phyloP scores from a whole-genome alignment of 2,888 invertebrate genomes.

The Campopleginae sp. region DNA sequence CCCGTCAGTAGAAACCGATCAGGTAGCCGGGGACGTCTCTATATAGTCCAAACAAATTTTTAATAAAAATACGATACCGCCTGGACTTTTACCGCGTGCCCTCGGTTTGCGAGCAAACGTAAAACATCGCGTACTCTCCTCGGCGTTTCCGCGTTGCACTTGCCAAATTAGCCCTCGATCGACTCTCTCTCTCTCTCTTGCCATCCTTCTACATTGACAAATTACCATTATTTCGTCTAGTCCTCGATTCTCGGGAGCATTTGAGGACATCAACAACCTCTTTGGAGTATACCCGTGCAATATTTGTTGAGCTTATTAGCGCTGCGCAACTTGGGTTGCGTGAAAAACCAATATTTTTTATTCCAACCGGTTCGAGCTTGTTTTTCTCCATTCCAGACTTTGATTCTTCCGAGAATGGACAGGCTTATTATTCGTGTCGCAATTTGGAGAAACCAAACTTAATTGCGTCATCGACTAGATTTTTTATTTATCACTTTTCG shows the following conservation, averaged over 20 bases:
- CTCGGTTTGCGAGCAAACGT: too few species aligned
- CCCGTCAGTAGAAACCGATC: too few species aligned
- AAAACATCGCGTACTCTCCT: too few species aligned
- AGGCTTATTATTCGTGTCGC: too few species aligned
- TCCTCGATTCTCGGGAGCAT: background rate
- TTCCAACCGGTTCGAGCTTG: background rate
- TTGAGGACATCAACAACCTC: background rate
- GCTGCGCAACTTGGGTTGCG: conserved; percentile 19
- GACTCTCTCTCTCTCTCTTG: conserved; percentile 22
- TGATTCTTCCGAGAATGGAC: background rate
- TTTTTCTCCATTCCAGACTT: background rate
- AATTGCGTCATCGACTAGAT: too few species aligned
- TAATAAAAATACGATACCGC: too few species aligned
- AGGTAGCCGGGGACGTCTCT: too few species aligned
- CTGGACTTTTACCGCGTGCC: too few species aligned
- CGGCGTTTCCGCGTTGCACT: conserved; percentile 50
- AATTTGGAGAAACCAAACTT: too few species aligned
- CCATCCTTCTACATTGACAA: background rate
- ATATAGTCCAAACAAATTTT: too few species aligned
- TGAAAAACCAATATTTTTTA: conserved; percentile 18
- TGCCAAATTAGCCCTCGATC: conserved; percentile 68
- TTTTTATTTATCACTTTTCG: too few species aligned
- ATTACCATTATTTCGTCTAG: background rate
- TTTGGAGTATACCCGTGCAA: background rate
- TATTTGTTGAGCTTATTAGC: conserved; percentile 56